Percentiles rank a stretch among this genome's conserved stretches.
Evolutionary conservation across 1,140 invertebrate genomes (phyloP).

Genomic region (Sesamia nonagrioides): DNA sequence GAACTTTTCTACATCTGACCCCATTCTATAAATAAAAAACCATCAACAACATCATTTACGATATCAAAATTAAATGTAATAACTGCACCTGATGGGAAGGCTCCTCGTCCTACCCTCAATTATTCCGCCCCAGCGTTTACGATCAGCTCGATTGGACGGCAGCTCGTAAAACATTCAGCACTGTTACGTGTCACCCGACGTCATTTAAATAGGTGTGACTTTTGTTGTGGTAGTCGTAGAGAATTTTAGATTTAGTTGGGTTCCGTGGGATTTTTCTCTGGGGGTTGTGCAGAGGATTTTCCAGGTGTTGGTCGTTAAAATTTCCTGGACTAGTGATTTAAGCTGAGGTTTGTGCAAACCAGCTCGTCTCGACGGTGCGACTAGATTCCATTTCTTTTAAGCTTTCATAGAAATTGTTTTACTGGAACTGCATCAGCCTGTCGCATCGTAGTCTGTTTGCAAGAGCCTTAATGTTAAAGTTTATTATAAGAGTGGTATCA

Average conservation of each 20-base stretch:
- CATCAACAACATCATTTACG: not conserved
- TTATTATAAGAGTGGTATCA: too few species aligned
- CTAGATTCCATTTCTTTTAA: too few species aligned
- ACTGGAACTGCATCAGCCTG: too few species aligned
- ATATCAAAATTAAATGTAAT: conserved; percentile 7
- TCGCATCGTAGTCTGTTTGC: too few species aligned
- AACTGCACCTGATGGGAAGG: not conserved
- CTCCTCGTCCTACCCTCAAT: not conserved
- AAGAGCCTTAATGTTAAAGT: too few species aligned
- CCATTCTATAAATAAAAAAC: too few species aligned
- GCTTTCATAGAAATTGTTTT: too few species aligned
- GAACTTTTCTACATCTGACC: not conserved
- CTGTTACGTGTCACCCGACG: conserved; percentile 15
- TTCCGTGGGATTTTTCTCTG: not conserved
- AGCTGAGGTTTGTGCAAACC: not conserved
- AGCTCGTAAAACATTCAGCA: conserved; percentile 40
- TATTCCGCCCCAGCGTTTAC: conserved; percentile 8
- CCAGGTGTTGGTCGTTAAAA: not conserved
- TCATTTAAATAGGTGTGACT: conserved; percentile 32
- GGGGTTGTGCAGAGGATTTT: not conserved
- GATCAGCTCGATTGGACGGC: conserved; percentile 7
- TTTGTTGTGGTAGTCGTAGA: not conserved
- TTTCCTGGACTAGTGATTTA: not conserved
- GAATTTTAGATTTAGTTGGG: not conserved
- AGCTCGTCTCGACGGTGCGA: too few species aligned